phyloP scores from a whole-genome alignment of 2,797 vertebrate genomes.

The Malacoraja senta region DNA sequence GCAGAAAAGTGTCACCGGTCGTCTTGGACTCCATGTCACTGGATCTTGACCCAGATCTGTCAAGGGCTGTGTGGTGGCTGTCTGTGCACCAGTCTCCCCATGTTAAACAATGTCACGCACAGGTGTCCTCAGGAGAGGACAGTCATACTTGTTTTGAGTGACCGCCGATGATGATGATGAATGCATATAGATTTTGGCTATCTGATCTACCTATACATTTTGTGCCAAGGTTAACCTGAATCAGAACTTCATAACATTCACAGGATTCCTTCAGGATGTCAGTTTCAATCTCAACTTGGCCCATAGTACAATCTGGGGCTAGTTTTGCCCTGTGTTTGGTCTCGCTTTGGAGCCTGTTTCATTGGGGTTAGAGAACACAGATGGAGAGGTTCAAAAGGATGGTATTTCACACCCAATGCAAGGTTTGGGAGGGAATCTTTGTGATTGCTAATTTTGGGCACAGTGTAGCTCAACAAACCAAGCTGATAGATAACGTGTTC shows the following conservation, averaged over 20 bases:
- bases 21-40: too few relatives aligned
- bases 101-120: too few relatives aligned
- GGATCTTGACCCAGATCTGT: too few relatives aligned
- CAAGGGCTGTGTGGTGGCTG: too few relatives aligned
- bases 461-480: background rate
- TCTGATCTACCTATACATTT: background rate
- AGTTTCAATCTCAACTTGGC: background rate
- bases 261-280: background rate
- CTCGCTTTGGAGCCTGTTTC: background rate
- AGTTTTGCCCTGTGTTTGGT: background rate
- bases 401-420: background rate
- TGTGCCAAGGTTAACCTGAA: background rate
- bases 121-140: too few relatives aligned
- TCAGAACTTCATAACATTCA: too few relatives aligned
- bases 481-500: background rate
- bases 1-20: too few relatives aligned
- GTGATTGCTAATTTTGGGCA: background rate
- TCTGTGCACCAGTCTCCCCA: too few relatives aligned
- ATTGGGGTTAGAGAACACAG: background rate
- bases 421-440: too few relatives aligned
- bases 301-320: background rate
- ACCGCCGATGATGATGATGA: background rate
- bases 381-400: background rate
- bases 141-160: too few relatives aligned
- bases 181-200: background rate